Conservation (phyloP, 2,888 invertebrate species). For the Biston stratarius region DNA sequence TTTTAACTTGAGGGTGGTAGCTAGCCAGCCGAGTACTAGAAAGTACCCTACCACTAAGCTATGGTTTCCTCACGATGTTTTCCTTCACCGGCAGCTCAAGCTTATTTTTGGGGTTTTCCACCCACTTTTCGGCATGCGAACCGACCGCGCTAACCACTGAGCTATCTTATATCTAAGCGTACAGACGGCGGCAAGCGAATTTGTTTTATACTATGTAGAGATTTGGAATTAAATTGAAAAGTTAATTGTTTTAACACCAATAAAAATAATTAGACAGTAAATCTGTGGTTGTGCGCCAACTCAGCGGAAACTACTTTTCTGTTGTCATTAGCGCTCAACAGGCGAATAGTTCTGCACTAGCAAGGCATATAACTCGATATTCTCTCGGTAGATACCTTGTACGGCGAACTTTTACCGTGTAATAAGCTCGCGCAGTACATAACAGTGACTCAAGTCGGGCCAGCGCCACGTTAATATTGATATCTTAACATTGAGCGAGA, state of each 20-base stretch:
- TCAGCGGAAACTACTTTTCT: constrained; percentile 6
- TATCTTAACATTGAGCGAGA: neutral
- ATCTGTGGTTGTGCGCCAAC: neutral
- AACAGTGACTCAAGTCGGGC: neutral
- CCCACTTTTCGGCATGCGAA: no score
- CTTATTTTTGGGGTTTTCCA: no score
- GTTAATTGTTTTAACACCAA: neutral
- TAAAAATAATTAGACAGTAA: neutral
- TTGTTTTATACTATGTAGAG: neutral
- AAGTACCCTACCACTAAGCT: no score
- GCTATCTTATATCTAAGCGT: no score
- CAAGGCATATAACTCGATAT: constrained; percentile 12
- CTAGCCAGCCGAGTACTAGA: no score
- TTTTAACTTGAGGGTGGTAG: no score
- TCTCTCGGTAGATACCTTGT: neutral
- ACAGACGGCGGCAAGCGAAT: no score
- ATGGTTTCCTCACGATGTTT: no score
- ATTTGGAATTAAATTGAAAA: neutral
- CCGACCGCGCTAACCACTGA: no score
- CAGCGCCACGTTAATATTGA: neutral
- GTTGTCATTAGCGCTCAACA: constrained; percentile 18
- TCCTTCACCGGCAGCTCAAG: no score
- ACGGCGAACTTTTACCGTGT: constrained; percentile 12
- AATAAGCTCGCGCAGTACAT: neutral
- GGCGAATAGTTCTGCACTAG: neutral